Conservation (phyloP, 2,888 invertebrate species). For the Thelaira solivaga region DNA sequence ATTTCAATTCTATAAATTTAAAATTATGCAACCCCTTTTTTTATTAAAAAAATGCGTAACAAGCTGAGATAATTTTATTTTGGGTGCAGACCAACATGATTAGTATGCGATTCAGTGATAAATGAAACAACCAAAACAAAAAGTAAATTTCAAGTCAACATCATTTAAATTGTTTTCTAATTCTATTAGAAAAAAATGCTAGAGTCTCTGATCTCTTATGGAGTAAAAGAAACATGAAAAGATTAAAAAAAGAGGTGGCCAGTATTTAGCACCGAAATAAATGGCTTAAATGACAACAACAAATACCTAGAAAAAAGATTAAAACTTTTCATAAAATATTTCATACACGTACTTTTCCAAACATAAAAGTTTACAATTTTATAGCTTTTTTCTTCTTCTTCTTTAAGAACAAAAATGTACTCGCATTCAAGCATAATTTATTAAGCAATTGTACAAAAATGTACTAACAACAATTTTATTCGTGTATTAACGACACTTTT, state of each 20-base stretch:
- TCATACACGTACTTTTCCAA: constrained; percentile 69
- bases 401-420: neutral
- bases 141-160: neutral
- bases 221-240: neutral
- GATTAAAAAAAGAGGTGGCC: constrained; percentile 46
- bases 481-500: constrained; percentile 32
- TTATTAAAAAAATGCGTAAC: constrained; percentile 20
- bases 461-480: constrained; percentile 4
- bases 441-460: neutral
- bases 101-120: constrained; percentile 25
- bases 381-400: neutral
- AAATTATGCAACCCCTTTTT: no score
- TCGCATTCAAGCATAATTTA: constrained; percentile 31
- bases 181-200: constrained; percentile 20
- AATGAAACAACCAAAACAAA: constrained; percentile 11
- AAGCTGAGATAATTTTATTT: neutral
- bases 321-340: constrained; percentile 51
- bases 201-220: neutral
- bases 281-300: constrained; percentile 22
- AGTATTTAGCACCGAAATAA: constrained; percentile 55
- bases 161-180: constrained; percentile 51
- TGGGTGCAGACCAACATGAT: constrained; percentile 21
- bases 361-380: constrained; percentile 70
- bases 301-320: neutral
- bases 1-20: no score